These are phyloP conservation scores for Leucophenga montana DNA, from an alignment of 2,888 invertebrate species.

Conservation along the genomic window DNA sequence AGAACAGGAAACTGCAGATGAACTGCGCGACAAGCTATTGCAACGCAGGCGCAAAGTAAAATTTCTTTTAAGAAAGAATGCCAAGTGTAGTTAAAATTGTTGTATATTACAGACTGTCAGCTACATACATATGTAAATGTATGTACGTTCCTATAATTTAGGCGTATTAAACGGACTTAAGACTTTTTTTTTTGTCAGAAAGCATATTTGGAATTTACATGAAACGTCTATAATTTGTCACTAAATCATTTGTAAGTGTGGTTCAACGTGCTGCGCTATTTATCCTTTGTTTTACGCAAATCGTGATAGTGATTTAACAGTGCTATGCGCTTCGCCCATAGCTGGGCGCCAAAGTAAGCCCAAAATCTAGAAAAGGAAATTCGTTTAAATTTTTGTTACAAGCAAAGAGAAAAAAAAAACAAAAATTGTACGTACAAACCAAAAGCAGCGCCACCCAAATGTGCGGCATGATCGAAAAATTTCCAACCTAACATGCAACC, in stretches of 20 bases:
- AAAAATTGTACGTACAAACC: slow-evolving; percentile 81
- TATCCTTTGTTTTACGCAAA: slow-evolving; percentile 66
- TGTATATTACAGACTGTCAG: slow-evolving; percentile 8
- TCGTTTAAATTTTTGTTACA: neutral
- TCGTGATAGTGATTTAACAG: slow-evolving; percentile 68
- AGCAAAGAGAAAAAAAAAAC: slow-evolving; percentile 3
- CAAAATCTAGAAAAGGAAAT: slow-evolving; percentile 58
- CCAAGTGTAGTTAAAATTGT: slow-evolving; percentile 11
- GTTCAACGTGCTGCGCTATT: slow-evolving; percentile 39
- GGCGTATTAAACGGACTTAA: neutral
- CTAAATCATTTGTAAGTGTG: neutral
- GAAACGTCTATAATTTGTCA: slow-evolving; percentile 17
- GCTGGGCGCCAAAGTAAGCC: slow-evolving; percentile 65
- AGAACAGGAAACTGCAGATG: slow-evolving; percentile 83
- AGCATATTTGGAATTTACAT: slow-evolving; percentile 13
- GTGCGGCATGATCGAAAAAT: slow-evolving; percentile 98
- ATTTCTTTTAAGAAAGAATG: slow-evolving; percentile 65
- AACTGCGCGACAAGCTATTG: slow-evolving; percentile 82
- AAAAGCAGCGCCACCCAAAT: slow-evolving; percentile 93
- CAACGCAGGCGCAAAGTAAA: slow-evolving; percentile 80
- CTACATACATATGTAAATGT: slow-evolving; percentile 12
- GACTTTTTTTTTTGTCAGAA: neutral
- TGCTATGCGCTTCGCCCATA: slow-evolving; percentile 66
- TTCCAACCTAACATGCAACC: slow-evolving; percentile 91
- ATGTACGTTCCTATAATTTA: slow-evolving; percentile 2